phyloP scores from a whole-genome alignment of 2,888 invertebrate genomes.

The Microplitis manilae region DNA sequence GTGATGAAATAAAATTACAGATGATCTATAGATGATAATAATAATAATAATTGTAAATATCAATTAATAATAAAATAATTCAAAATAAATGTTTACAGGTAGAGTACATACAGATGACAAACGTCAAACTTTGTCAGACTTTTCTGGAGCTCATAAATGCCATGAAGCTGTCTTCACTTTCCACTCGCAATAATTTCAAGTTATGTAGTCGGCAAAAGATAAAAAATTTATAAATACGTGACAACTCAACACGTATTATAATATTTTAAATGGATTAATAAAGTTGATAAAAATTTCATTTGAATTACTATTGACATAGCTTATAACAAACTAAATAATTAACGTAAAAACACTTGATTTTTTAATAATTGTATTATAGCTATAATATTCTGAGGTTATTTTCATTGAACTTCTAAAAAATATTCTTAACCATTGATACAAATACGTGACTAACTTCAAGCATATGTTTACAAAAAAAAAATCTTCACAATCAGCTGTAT shows the following conservation, averaged over 20 bases:
- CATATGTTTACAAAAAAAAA: not conserved
- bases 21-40: not conserved
- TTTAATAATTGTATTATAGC: not conserved
- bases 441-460: not conserved
- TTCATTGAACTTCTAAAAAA: not conserved
- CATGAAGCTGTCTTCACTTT: conserved; percentile 8
- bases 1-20: not conserved
- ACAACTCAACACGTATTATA: no score
- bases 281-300: no score
- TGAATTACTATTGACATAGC: no score
- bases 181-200: not conserved
- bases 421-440: not conserved
- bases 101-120: conserved; percentile 5
- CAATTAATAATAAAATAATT: not conserved
- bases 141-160: not conserved
- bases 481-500: not conserved
- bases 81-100: not conserved
- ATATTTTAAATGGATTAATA: no score
- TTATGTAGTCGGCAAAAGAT: not conserved
- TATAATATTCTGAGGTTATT: not conserved
- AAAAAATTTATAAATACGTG: not conserved
- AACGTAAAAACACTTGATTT: not conserved
- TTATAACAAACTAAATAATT: not conserved
- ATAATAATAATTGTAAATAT: not conserved
- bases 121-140: conserved; percentile 21